phyloP scores from a whole-genome alignment of 2,888 invertebrate species.

The Stenolophus ochropezus region DNA sequence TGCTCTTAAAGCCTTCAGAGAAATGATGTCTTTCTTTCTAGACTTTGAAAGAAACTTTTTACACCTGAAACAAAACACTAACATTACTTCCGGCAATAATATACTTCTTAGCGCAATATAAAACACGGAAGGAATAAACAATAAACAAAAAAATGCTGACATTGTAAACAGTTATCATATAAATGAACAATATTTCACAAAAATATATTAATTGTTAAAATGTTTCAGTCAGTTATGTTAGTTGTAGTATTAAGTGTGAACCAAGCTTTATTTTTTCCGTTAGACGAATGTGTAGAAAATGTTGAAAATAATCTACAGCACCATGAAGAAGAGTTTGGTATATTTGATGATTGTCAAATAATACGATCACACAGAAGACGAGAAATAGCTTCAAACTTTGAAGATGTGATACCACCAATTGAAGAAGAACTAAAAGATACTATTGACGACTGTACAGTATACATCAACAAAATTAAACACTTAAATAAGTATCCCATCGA shows the following conservation, averaged over 20 bases:
- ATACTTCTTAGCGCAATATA: no score
- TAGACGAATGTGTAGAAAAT: conserved; percentile 38
- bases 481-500: not conserved
- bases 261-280: conserved; percentile 15
- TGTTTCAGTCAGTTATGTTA: not conserved
- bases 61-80: conserved; percentile 62
- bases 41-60: conserved; percentile 44
- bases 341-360: conserved; percentile 5
- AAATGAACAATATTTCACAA: conserved; percentile 13
- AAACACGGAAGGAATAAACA: not conserved
- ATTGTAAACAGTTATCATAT: conserved; percentile 7
- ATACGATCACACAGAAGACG: not conserved
- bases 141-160: conserved; percentile 42
- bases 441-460: not conserved
- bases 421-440: conserved; percentile 2
- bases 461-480: not conserved
- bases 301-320: not conserved
- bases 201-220: conserved; percentile 13
- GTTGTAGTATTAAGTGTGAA: conserved; percentile 1
- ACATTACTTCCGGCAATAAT: conserved; percentile 8
- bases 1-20: conserved; percentile 71
- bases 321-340: conserved; percentile 8
- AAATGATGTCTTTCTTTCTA: conserved; percentile 70
- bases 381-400: conserved; percentile 28
- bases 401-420: not conserved